Conservation (phyloP, 2,888 invertebrate species). For the Patella ulyssiponensis region DNA sequence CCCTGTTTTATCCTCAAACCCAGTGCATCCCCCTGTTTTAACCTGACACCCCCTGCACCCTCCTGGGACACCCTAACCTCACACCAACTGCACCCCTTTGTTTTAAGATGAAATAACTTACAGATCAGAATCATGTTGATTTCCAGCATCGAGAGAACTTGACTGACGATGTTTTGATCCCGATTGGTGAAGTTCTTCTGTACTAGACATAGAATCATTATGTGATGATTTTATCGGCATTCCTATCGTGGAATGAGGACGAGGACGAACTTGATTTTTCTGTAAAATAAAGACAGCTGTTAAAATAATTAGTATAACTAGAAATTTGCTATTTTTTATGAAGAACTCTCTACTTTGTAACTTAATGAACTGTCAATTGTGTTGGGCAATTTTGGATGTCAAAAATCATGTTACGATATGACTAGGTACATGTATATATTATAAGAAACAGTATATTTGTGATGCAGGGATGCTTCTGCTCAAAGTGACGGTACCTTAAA, state of each 20-base stretch:
- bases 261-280: conserved; percentile 36
- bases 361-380: too few species aligned
- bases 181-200: conserved; percentile 48
- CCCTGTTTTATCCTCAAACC: too few species aligned
- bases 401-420: too few species aligned
- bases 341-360: too few species aligned
- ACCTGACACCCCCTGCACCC: too few species aligned
- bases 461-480: conserved; percentile 23
- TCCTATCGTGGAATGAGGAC: conserved; percentile 64
- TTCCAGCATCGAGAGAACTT: not conserved
- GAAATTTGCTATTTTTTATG: too few species aligned
- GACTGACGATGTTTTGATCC: not conserved
- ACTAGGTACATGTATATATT: too few species aligned
- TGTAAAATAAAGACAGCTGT: conserved; percentile 17
- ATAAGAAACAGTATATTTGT: conserved; percentile 14
- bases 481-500: not conserved
- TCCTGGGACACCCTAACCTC: too few species aligned
- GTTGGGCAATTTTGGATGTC: too few species aligned
- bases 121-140: conserved; percentile 4
- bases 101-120: not conserved
- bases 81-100: too few species aligned
- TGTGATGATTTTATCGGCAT: conserved; percentile 45
- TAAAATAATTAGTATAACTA: too few species aligned
- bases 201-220: conserved; percentile 50
- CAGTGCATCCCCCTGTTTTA: too few species aligned